A percentile compares a stretch with the other conserved stretches of the same genome.
These are phyloP conservation scores for Sterrhoptilus dennistouni DNA, from an alignment of 2,113 vertebrate species.

Conservation along the genomic window DNA sequence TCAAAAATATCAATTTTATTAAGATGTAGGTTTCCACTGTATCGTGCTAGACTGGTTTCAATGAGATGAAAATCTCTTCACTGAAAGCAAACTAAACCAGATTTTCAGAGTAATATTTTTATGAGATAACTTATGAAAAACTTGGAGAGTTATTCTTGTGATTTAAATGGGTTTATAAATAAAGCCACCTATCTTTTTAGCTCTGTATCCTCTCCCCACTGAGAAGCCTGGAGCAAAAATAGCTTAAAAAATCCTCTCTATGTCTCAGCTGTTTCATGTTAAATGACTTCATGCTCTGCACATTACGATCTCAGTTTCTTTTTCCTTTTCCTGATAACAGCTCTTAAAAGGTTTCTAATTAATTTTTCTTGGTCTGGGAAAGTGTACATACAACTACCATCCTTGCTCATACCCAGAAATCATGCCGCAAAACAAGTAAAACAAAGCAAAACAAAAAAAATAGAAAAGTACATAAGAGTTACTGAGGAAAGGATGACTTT, in stretches of 20 bases:
- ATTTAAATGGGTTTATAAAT: constrained; percentile 35
- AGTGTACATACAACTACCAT: not conserved
- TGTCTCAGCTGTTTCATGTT: constrained; percentile 12
- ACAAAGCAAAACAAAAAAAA: not conserved
- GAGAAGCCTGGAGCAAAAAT: constrained; percentile 24
- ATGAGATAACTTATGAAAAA: not conserved
- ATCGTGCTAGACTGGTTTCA: not conserved
- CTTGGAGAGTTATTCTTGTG: not conserved
- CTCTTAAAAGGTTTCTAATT: constrained; percentile 3
- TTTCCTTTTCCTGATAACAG: not conserved
- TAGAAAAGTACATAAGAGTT: accelerated
- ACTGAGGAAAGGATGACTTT: not conserved
- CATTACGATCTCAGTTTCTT: not conserved
- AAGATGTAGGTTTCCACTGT: not conserved
- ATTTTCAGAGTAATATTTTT: not conserved
- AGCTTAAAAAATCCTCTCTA: not conserved
- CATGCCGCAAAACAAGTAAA: not conserved
- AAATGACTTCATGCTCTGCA: not conserved
- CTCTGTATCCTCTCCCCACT: not conserved
- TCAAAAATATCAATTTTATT: not conserved
- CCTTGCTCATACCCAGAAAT: not conserved
- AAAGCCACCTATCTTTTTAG: constrained; percentile 13
- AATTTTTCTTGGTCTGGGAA: not conserved
- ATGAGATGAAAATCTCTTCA: not conserved
- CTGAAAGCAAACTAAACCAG: not conserved